A percentile compares a stretch with the other conserved stretches of the same genome.
These are phyloP conservation scores for Epinephelus awoara DNA, from an alignment of 2,797 vertebrate genomes.

Conservation along the genomic window DNA sequence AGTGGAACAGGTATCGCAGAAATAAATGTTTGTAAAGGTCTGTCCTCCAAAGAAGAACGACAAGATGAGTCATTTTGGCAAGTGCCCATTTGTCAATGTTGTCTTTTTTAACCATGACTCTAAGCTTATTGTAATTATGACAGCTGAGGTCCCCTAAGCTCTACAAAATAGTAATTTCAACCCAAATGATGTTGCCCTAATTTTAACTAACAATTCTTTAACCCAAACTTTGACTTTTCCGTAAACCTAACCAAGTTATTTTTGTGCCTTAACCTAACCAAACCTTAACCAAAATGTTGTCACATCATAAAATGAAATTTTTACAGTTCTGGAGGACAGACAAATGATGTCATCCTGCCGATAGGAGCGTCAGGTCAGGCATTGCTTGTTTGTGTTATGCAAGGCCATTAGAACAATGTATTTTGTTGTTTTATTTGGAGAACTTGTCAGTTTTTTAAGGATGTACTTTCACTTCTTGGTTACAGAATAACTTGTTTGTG, in stretches of 20 bases:
- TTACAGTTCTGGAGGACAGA: neutral
- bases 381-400: fast-evolving
- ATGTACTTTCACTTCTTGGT: neutral
- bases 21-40: neutral
- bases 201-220: neutral
- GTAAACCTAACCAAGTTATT: neutral
- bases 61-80: neutral
- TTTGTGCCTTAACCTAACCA: neutral
- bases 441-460: neutral
- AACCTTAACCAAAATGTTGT: neutral
- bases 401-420: neutral
- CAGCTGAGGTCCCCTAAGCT: neutral
- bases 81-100: neutral
- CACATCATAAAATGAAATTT: neutral
- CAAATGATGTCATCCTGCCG: neutral
- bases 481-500: neutral
- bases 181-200: neutral
- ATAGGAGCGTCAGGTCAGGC: neutral
- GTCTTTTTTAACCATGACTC: neutral
- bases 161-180: neutral
- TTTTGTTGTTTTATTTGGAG: neutral
- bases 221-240: neutral
- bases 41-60: neutral
- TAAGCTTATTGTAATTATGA: neutral
- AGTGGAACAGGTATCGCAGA: constrained; percentile 16